A percentile compares a stretch with the other conserved stretches of the same genome.
phyloP scores from a whole-genome alignment of 2,797 vertebrate species.

The Enteromius unitaeniatus region DNA sequence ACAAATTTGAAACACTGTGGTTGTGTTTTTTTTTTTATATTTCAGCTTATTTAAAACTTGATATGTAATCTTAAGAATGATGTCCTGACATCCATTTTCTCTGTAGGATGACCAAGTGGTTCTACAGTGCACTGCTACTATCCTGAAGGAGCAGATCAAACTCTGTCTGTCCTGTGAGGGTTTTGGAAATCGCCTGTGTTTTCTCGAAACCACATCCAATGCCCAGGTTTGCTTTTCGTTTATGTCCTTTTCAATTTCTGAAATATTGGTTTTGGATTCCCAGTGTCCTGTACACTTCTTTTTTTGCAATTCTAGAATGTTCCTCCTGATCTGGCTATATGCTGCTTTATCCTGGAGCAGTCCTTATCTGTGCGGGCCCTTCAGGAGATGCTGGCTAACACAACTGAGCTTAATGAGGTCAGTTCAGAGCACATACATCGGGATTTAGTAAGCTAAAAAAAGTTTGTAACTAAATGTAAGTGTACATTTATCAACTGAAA shows the following conservation, averaged over 20 bases:
- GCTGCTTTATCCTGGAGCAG: constrained; percentile 91
- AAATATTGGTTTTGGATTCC: not conserved
- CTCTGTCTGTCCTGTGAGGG: constrained; percentile 92
- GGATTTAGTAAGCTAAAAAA: not conserved
- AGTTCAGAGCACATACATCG: constrained; percentile 4
- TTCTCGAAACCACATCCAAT: constrained; percentile 90
- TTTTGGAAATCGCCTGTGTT: constrained; percentile 92
- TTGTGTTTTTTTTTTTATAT: not conserved
- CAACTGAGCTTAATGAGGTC: constrained; percentile 81
- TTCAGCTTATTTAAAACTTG: not conserved
- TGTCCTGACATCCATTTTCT: constrained; percentile 25
- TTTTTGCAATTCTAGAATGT: constrained; percentile 79
- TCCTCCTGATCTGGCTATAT: constrained; percentile 91
- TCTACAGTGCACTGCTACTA: constrained; percentile 88
- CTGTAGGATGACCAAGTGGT: constrained; percentile 89
- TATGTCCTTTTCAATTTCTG: not conserved
- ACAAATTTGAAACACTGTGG: not conserved
- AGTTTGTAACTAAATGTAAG: not conserved
- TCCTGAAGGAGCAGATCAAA: constrained; percentile 92
- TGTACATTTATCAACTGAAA: not conserved
- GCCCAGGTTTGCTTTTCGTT: constrained; percentile 80
- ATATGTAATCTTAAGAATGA: not conserved
- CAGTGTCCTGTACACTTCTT: not conserved
- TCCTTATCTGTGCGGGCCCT: constrained; percentile 90
- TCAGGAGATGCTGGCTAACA: constrained; percentile 94